Evolutionary conservation across 2,888 invertebrate genomes (phyloP).

Genomic region (Ophioninae sp.): DNA sequence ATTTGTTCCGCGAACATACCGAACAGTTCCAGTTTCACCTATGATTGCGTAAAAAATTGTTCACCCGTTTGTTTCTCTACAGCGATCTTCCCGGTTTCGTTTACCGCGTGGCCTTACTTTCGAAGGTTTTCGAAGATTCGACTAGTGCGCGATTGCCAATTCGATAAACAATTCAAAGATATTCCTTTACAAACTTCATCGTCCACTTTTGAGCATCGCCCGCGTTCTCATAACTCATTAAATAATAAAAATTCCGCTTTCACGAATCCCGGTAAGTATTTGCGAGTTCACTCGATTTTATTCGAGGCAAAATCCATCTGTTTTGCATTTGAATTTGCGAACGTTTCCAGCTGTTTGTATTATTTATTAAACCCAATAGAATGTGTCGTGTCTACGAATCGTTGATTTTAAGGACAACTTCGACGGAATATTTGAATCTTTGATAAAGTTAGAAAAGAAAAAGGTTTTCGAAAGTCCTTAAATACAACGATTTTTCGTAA

Average conservation of each 20-base stretch:
- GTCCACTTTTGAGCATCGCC: background rate
- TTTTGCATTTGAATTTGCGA: background rate
- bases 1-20: no score
- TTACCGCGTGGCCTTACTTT: background rate
- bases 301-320: background rate
- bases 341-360: background rate
- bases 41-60: background rate
- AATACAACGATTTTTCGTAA: no score
- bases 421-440: background rate
- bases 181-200: slow-evolving; percentile 2
- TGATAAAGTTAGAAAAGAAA: no score
- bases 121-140: slow-evolving; percentile 18
- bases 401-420: background rate
- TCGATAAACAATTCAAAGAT: background rate
- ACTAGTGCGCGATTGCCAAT: slow-evolving; percentile 13
- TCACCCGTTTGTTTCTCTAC: background rate
- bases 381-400: background rate
- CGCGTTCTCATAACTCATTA: background rate
- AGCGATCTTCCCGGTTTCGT: background rate
- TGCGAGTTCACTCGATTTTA: background rate
- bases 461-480: no score
- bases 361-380: background rate
- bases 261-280: background rate
- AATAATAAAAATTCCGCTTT: background rate
- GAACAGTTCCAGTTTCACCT: no score